A percentile compares a stretch with the other conserved stretches of the same genome.
Evolutionary conservation across 2,113 vertebrate genomes (phyloP).

Genomic region (Hydrochoerus hydrochaeris): DNA sequence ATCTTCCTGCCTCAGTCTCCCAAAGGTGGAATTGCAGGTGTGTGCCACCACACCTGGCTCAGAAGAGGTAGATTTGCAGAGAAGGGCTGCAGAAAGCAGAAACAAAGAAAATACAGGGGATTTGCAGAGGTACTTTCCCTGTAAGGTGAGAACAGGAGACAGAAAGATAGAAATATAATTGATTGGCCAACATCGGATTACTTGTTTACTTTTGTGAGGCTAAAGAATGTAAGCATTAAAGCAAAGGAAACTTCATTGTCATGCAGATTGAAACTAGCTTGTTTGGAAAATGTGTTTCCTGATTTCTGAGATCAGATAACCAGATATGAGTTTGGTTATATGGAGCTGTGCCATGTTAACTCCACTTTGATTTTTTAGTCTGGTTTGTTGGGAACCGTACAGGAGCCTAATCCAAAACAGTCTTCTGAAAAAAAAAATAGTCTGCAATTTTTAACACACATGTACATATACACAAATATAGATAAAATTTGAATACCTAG

Average conservation of each 20-base stretch:
- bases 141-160: not conserved
- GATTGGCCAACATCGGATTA: not conserved
- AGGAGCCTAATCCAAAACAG: not conserved
- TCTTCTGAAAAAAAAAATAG: too few relatives aligned
- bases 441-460: not conserved
- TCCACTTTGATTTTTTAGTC: not conserved
- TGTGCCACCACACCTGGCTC: not conserved
- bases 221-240: not conserved
- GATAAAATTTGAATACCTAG: not conserved
- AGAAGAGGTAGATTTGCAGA: not conserved
- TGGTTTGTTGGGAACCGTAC: not conserved
- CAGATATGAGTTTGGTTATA: not conserved
- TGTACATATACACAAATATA: not conserved
- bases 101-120: not conserved
- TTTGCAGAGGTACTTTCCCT: not conserved
- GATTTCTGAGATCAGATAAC: not conserved
- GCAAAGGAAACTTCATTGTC: not conserved
- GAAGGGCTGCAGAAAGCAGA: not conserved
- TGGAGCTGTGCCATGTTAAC: not conserved
- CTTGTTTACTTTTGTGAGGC: not conserved
- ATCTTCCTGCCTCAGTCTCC: not conserved
- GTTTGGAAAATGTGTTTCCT: not conserved
- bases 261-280: not conserved
- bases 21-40: not conserved
- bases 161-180: not conserved